Evolutionary conservation across 2,113 vertebrate genomes (phyloP).

Genomic region (Emydura subglobosa): DNA sequence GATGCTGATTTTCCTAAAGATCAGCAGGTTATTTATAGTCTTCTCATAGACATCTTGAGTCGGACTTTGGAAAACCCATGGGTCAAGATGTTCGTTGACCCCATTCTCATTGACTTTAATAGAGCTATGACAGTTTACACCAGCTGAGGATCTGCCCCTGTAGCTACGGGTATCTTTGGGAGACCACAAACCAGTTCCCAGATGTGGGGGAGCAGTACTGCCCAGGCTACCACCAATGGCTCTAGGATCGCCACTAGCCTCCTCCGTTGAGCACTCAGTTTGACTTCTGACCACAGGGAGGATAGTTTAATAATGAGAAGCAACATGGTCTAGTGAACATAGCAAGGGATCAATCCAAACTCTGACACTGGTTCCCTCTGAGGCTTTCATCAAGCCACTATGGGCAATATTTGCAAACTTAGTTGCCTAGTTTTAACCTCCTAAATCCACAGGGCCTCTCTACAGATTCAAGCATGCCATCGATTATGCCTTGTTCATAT

Average conservation of each 20-base stretch:
- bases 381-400: neutral
- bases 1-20: neutral
- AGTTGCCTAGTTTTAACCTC: neutral
- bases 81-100: neutral
- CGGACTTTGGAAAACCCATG: neutral
- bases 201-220: neutral
- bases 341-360: neutral
- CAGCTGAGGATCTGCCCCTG: neutral
- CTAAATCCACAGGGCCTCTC: neutral
- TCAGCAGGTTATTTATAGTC: neutral
- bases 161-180: neutral
- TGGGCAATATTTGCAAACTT: neutral
- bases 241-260: neutral
- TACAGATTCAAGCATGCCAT: neutral
- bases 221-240: neutral
- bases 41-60: neutral
- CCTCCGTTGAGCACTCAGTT: neutral
- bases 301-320: neutral
- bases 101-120: neutral
- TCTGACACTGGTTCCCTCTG: neutral
- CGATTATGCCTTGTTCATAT: neutral
- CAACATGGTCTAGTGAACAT: fast-evolving
- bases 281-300: neutral
- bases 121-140: neutral
- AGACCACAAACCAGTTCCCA: neutral